Percentiles rank a stretch among this genome's conserved stretches.
Evolutionary conservation across 1,140 invertebrate genomes (phyloP).

Genomic region (Apis florea): DNA sequence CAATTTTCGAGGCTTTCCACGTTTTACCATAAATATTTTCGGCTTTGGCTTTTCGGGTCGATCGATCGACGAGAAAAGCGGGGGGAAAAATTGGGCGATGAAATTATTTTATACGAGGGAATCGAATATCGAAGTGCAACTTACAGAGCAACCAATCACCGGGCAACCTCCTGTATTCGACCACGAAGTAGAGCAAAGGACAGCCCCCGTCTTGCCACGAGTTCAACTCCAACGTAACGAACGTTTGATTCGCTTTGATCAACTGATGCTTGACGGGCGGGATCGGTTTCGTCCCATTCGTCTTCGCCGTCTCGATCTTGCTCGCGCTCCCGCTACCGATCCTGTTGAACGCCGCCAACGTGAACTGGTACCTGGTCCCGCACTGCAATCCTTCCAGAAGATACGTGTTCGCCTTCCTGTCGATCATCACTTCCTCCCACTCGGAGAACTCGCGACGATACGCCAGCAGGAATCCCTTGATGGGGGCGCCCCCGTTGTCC

Average conservation of each 20-base stretch:
- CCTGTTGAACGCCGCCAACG: slow-evolving; percentile 80
- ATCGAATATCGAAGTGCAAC: neutral
- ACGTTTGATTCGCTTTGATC: slow-evolving; percentile 83
- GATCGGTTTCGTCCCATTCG: slow-evolving; percentile 82
- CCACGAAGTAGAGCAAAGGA: slow-evolving; percentile 83
- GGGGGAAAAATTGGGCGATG: too few species aligned
- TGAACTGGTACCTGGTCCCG: slow-evolving; percentile 83
- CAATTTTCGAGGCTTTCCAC: neutral
- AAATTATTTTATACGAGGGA: too few species aligned
- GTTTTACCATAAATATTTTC: too few species aligned
- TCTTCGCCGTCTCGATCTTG: slow-evolving; percentile 80
- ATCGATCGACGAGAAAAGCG: too few species aligned
- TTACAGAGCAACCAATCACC: slow-evolving; percentile 80
- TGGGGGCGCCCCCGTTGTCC: slow-evolving; percentile 80
- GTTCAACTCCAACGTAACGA: slow-evolving; percentile 82
- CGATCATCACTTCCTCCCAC: slow-evolving; percentile 82
- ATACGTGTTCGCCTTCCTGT: slow-evolving; percentile 77
- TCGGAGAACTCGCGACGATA: slow-evolving; percentile 82
- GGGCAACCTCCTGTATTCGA: slow-evolving; percentile 83
- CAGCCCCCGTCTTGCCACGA: slow-evolving; percentile 86
- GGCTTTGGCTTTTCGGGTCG: too few species aligned
- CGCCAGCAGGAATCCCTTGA: slow-evolving; percentile 81
- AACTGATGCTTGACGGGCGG: slow-evolving; percentile 79
- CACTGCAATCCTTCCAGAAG: slow-evolving; percentile 82
- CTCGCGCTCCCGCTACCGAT: slow-evolving; percentile 82